Percentiles rank a stretch among this genome's conserved stretches.
phyloP scores from a whole-genome alignment of 2,888 invertebrate species.

The Machimus rusticus region DNA sequence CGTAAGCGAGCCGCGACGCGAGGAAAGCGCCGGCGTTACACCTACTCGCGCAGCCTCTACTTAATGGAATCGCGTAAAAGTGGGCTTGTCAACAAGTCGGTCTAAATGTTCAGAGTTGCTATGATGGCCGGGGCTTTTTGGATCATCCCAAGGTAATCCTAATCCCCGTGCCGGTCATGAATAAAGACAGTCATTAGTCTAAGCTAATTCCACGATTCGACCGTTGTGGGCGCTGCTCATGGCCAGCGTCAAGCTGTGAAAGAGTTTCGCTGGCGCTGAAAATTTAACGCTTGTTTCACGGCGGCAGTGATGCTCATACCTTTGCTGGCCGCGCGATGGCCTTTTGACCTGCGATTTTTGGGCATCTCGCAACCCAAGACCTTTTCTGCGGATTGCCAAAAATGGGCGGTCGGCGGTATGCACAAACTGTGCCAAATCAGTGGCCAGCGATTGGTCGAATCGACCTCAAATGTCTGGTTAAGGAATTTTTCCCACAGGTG shows the following conservation, averaged over 20 bases:
- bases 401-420: neutral
- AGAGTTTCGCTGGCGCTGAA: neutral
- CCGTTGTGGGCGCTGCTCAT: neutral
- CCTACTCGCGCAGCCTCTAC: neutral
- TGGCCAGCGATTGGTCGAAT: neutral
- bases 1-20: neutral
- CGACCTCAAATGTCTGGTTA: neutral
- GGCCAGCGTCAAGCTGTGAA: neutral
- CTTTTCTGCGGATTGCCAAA: neutral
- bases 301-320: neutral
- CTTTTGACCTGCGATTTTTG: neutral
- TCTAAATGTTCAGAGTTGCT: neutral
- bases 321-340: neutral
- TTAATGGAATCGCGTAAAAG: neutral
- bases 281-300: neutral
- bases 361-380: neutral
- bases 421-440: neutral
- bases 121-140: neutral
- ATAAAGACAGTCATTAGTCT: neutral
- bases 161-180: neutral
- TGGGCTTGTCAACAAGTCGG: neutral
- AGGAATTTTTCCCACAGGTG: neutral
- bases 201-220: neutral
- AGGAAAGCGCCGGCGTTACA: constrained; percentile 15
- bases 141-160: neutral